Conservation (phyloP, 2,888 invertebrate genomes). For the Malthinus flaveolus region DNA sequence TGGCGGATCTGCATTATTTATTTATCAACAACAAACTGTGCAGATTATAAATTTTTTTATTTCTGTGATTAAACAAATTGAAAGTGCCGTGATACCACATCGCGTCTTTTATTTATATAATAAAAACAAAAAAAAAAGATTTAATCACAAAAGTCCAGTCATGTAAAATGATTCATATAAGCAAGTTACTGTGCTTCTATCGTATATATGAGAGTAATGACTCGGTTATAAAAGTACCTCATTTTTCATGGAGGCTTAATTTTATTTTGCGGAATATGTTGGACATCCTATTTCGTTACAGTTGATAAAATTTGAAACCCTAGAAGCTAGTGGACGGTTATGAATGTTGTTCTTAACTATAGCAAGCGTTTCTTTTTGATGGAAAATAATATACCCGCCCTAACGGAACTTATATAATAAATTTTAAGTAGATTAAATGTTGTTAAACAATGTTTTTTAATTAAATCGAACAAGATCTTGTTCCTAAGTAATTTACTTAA, state of each 20-base stretch:
- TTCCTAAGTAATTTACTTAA: no score
- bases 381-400: conserved; percentile 21
- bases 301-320: conserved; percentile 42
- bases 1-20: no score
- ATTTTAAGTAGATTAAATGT: no score
- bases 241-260: conserved; percentile 46
- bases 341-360: conserved; percentile 34
- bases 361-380: conserved; percentile 24
- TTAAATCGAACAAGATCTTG: no score
- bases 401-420: conserved; percentile 4
- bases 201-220: conserved; percentile 38
- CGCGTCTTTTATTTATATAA: background rate
- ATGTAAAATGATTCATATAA: conserved; percentile 27
- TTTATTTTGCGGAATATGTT: conserved; percentile 46
- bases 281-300: conserved; percentile 46
- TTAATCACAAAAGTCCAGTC: conserved; percentile 31
- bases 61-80: no score
- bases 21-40: no score
- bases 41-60: no score
- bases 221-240: conserved; percentile 40
- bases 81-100: no score
- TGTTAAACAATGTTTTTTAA: no score
- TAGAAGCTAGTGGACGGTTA: conserved; percentile 38
- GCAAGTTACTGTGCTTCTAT: conserved; percentile 28
- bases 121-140: conserved; percentile 24